phyloP scores from a whole-genome alignment of 1,140 invertebrate species.

The Brachionus plicatilis region DNA sequence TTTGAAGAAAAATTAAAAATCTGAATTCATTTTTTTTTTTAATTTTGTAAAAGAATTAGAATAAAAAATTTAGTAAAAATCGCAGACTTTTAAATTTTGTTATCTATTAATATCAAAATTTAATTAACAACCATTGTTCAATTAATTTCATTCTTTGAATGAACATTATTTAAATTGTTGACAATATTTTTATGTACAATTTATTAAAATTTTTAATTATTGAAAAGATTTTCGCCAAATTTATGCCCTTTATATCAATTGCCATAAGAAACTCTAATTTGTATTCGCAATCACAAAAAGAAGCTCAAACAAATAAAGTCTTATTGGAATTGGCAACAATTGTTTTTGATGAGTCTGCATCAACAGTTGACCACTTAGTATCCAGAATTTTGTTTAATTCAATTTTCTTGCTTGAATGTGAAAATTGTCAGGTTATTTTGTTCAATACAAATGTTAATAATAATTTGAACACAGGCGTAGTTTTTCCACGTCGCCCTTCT shows the following conservation, averaged over 20 bases:
- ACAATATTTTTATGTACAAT: too few relatives aligned
- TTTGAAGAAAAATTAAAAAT: too few relatives aligned
- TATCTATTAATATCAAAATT: too few relatives aligned
- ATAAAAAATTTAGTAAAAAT: too few relatives aligned
- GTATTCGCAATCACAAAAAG: conserved; percentile 35
- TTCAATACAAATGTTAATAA: neutral
- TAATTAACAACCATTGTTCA: too few relatives aligned
- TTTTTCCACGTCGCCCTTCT: neutral
- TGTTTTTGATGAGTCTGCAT: conserved; percentile 33
- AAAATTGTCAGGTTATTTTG: conserved; percentile 32
- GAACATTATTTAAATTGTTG: too few relatives aligned
- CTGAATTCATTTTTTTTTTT: too few relatives aligned
- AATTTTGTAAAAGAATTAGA: too few relatives aligned
- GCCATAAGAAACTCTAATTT: conserved; percentile 34
- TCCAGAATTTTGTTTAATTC: conserved; percentile 27
- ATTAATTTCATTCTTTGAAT: too few relatives aligned
- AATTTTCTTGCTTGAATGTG: conserved; percentile 36
- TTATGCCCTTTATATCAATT: conserved; percentile 37
- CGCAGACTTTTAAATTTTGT: too few relatives aligned
- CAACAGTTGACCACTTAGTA: conserved; percentile 25
- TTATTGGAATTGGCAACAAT: conserved; percentile 34
- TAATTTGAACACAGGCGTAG: neutral
- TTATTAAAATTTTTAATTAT: too few relatives aligned
- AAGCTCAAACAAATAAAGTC: conserved; percentile 40
- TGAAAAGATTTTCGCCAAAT: conserved; percentile 24